Conservation (phyloP, 2,113 vertebrate genomes). For the human region DNA sequence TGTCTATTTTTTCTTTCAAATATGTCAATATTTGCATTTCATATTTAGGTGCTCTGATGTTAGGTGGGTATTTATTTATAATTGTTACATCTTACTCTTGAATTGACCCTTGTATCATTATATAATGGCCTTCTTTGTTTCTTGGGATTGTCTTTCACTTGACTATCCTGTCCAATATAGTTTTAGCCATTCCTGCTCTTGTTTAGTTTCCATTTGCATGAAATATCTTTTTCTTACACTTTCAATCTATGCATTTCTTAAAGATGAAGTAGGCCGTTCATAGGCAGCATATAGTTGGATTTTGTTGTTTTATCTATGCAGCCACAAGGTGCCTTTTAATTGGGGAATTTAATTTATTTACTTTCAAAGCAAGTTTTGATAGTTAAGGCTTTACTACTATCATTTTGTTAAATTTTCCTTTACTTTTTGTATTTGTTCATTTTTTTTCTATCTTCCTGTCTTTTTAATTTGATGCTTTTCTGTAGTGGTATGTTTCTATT, state of each 20-base stretch:
- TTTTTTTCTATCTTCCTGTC: neutral
- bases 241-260: neutral
- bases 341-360: neutral
- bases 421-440: neutral
- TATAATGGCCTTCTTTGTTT: too few species aligned
- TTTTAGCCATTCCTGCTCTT: neutral
- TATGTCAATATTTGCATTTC: too few species aligned
- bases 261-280: neutral
- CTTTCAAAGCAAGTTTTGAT: neutral
- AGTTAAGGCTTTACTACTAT: neutral
- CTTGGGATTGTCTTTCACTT: too few species aligned
- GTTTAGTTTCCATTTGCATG: neutral
- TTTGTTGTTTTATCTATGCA: neutral
- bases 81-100: too few species aligned
- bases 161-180: neutral
- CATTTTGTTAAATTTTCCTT: neutral
- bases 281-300: neutral
- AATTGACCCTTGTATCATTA: too few species aligned
- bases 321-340: neutral
- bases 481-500: neutral
- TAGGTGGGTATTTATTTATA: too few species aligned
- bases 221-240: neutral
- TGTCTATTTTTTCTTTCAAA: too few species aligned
- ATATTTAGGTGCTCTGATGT: too few species aligned
- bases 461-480: neutral